Base-by-base conservation (phyloP, 2,113 vertebrate species). In the Sinocyclocheilus grahami region DNA sequence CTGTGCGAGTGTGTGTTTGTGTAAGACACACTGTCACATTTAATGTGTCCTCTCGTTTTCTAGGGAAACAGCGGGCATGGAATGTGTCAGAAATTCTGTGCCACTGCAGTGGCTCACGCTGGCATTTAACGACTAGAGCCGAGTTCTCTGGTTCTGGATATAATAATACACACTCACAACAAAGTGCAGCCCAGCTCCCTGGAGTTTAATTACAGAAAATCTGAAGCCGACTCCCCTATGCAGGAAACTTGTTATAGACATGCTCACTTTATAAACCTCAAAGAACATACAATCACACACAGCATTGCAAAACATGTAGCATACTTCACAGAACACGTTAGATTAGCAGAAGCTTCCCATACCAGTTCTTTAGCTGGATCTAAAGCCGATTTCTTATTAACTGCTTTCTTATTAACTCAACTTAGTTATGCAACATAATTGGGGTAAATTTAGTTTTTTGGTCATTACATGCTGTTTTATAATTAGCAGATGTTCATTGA, bases 161-260 rank as follows among this genome's bases (percentile, higher is more conserved):
- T 82, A 79, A 79, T 79, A 46, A 14, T 3, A 74, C 37, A 39
- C 60, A 78, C 7, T n/a, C 39, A 81, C 78, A 87, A 46, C 72
- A 30, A n/a, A 33, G 14, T 74, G 63, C 81, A 85, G 55, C 27
- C 58, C 39, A 69, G 9, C 81, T 72, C 83, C 55, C 86, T 20
- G 30, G 85, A 46, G 78, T 74, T 86, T 86, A 86, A 86, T 86
- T 86, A 86, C 65, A 27, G 48, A 78, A 58, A 58, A 71, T 86
- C 85, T 86, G 37, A 86, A 62, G 27, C 33, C 22, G 39, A 48
- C 79, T 74, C 58, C 14, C 13, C 53, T 58, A 72, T 22, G 55
- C 85, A 78, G 37, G 18, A 37, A 51, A 65, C 24, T 20, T 33
- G 33, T 24, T 62, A 76, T 33, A 83, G 39, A 86, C 69, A 51